phyloP scores from a whole-genome alignment of 2,888 invertebrate genomes.

The Uropetala carovei region DNA sequence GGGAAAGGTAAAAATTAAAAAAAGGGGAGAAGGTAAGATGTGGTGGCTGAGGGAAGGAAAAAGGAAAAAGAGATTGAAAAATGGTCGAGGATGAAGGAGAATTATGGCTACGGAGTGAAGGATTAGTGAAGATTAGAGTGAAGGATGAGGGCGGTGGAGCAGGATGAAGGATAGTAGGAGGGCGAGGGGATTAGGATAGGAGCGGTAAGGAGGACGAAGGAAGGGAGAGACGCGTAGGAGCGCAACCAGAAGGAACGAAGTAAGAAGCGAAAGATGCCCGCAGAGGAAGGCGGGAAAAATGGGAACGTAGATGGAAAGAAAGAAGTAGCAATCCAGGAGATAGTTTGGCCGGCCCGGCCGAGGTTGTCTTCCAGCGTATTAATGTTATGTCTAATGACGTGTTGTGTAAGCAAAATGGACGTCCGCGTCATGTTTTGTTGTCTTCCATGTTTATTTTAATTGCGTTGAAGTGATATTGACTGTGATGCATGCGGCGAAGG shows the following conservation, averaged over 20 bases:
- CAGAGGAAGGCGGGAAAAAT: neutral
- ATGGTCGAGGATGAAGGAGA: constrained; percentile 53
- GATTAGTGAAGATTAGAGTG: constrained; percentile 58
- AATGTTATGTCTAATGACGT: constrained; percentile 19
- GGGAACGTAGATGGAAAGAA: constrained; percentile 1
- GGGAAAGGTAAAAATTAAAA: neutral
- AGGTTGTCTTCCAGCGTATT: constrained; percentile 65
- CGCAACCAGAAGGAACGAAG: neutral
- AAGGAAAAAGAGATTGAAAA: constrained; percentile 34
- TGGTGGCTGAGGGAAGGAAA: neutral
- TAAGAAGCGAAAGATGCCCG: neutral
- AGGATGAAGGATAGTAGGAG: constrained; percentile 45
- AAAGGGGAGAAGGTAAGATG: neutral
- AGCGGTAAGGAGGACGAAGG: neutral
- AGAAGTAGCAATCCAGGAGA: constrained; percentile 63
- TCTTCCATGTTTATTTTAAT: constrained; percentile 17
- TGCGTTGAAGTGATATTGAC: neutral
- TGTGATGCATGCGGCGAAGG: constrained; percentile 16
- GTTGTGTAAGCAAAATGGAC: constrained; percentile 53
- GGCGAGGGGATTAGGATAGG: constrained; percentile 5
- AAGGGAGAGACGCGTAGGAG: neutral
- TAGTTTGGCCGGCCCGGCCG: constrained; percentile 60
- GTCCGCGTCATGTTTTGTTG: constrained; percentile 37
- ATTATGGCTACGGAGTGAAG: constrained; percentile 55
- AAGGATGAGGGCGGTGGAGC: constrained; percentile 37